Conservation (phyloP, 2,797 vertebrate genomes). For the Rhinoraja longicauda region DNA sequence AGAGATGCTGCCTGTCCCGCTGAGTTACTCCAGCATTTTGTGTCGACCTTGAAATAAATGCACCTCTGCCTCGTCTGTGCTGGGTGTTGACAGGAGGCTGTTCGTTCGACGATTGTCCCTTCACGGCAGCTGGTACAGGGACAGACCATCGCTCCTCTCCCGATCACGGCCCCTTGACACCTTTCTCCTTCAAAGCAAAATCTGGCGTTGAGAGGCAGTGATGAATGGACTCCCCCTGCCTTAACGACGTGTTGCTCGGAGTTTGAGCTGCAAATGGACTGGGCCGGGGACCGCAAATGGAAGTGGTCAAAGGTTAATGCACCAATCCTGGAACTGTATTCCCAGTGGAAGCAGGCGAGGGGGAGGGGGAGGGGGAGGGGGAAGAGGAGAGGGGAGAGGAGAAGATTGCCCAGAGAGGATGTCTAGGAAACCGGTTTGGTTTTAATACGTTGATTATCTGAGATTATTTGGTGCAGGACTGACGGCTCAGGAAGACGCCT, state of each 20-base stretch:
- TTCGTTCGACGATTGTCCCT: neutral
- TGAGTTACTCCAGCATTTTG: no score
- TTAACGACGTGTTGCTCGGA: neutral
- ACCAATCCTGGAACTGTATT: neutral
- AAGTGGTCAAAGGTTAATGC: neutral
- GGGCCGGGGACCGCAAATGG: no score
- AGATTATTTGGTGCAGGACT: no score
- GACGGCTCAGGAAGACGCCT: no score
- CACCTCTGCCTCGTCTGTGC: no score
- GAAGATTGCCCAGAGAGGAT: neutral
- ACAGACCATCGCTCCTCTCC: neutral
- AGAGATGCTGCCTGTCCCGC: no score
- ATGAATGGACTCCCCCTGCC: neutral
- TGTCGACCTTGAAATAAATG: no score
- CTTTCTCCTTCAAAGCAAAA: neutral
- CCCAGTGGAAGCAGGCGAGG: neutral
- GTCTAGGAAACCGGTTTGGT: neutral
- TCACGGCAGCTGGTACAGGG: neutral
- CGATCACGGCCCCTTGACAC: neutral
- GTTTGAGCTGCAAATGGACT: neutral
- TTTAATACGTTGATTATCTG: neutral
- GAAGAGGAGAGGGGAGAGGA: neutral
- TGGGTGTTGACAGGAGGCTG: neutral
- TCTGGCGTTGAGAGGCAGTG: neutral
- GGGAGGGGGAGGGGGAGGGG: neutral